Percentiles rank a stretch among this genome's conserved stretches.
phyloP scores from a whole-genome alignment of 2,888 invertebrate species.

The Orchesellides sinensis region DNA sequence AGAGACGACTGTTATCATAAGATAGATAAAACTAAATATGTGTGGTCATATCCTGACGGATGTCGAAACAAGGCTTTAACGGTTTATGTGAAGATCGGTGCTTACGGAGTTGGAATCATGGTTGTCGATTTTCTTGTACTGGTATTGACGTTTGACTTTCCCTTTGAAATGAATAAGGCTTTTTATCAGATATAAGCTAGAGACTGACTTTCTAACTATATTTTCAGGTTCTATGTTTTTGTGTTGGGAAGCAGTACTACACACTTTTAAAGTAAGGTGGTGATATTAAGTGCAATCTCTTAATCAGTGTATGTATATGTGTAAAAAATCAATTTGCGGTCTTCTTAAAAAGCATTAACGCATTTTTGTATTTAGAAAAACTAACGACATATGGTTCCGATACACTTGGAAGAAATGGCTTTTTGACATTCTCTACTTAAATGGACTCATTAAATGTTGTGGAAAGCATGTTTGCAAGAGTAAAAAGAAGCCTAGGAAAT shows the following conservation, averaged over 20 bases:
- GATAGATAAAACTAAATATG: not conserved
- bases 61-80: slow-evolving; percentile 14
- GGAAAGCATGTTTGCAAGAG: not conserved
- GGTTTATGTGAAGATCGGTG: slow-evolving; percentile 34
- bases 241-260: slow-evolving; percentile 12
- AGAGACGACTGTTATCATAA: slow-evolving; percentile 34
- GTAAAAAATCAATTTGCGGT: not conserved
- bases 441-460: not conserved
- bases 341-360: not conserved
- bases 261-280: not conserved
- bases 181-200: too few relatives aligned
- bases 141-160: not conserved
- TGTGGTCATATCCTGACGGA: slow-evolving; percentile 10
- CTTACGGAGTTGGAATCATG: slow-evolving; percentile 20
- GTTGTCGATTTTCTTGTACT: not conserved
- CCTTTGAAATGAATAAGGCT: not conserved
- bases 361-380: not conserved
- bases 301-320: slow-evolving; percentile 1
- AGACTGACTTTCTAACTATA: too few relatives aligned
- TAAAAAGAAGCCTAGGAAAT: not conserved
- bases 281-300: not conserved
- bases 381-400: not conserved
- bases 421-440: not conserved
- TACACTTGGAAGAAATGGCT: not conserved
- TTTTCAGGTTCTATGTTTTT: not conserved